phyloP scores from a whole-genome alignment of 2,888 invertebrate species.

The Plebejus anna region DNA sequence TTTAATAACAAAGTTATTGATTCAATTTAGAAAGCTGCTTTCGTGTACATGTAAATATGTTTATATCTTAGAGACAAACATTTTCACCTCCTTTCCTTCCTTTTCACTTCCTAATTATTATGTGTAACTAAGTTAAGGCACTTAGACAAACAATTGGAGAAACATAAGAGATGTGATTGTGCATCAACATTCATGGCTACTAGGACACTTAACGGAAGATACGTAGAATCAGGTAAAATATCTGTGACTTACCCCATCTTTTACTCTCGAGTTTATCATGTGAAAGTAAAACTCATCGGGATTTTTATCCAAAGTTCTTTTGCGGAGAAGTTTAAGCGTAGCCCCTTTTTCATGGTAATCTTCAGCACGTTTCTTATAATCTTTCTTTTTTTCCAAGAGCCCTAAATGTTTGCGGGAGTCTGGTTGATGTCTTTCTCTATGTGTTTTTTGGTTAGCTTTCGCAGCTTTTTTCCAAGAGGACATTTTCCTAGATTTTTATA shows the following conservation, averaged over 20 bases:
- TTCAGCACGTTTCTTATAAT: conserved; percentile 88
- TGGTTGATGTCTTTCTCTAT: conserved; percentile 92
- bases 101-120: background rate
- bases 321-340: conserved; percentile 88
- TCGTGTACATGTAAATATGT: no score
- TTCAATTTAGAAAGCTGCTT: no score
- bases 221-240: background rate
- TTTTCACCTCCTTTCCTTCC: background rate
- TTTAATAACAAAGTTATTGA: no score
- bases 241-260: conserved; percentile 68
- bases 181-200: background rate
- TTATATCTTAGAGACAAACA: background rate
- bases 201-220: background rate
- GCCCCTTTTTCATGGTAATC: conserved; percentile 91
- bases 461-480: conserved; percentile 94
- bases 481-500: conserved; percentile 73
- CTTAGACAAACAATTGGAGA: background rate
- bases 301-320: conserved; percentile 93
- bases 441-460: conserved; percentile 90
- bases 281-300: conserved; percentile 99
- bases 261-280: conserved; percentile 93
- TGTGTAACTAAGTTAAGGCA: background rate
- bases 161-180: background rate
- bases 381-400: conserved; percentile 92
- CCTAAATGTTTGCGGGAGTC: conserved; percentile 88